Evolutionary conservation across 1,140 invertebrate genomes (phyloP), one percentile per base, ranked within the genome.

Genomic region (Rhagoletis zephyria): DNA sequence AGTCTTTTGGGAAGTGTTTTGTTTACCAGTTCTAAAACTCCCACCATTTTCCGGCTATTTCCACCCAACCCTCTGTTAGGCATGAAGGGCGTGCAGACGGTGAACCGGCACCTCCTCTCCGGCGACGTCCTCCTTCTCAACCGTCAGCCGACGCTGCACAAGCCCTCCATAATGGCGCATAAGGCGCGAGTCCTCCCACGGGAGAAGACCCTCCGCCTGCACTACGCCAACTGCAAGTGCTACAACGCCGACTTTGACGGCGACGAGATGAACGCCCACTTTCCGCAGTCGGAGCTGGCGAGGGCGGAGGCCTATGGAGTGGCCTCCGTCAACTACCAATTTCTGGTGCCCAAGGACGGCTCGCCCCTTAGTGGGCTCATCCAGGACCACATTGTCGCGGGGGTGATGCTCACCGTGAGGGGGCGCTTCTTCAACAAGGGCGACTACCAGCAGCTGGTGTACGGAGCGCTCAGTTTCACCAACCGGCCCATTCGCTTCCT

Each of bases 161-260:
- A 97, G 90, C 98, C 99, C 0, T 98, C 97, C 94, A 99, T 99
- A 87, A 99, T 99, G 97, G 98, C 98, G 12, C 99, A 99, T 91
- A 97, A 96, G 93, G 98, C 97, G 1, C 95, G 98, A 81, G 97
- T 99, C 87, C 94, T 99, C 1, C 96, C 96, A 90, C 96, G 96
- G 0, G 98, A 99, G 92, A 99, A 98, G 93, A 99, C 99, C 0
- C 94, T 99, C 48, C 95, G 98, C 56, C 94, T 99, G 85, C 99
- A 99, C 94, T 99, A 99, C 93, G 97, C 98, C 0, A 99, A 99
- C 93, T 99, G 99, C 93, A 99, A 99, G 93, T 96, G 98, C 0
- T 99, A 99, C 93, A 99, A 99, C 94, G 98, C 98, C 89, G 99
- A 99, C 95, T 99, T 99, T 94, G 99, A 99, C 93, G 99, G 99